A percentile compares a stretch with the other conserved stretches of the same genome.
Evolutionary conservation across 2,888 invertebrate genomes (phyloP).

Genomic region (Mythimna vitellina): DNA sequence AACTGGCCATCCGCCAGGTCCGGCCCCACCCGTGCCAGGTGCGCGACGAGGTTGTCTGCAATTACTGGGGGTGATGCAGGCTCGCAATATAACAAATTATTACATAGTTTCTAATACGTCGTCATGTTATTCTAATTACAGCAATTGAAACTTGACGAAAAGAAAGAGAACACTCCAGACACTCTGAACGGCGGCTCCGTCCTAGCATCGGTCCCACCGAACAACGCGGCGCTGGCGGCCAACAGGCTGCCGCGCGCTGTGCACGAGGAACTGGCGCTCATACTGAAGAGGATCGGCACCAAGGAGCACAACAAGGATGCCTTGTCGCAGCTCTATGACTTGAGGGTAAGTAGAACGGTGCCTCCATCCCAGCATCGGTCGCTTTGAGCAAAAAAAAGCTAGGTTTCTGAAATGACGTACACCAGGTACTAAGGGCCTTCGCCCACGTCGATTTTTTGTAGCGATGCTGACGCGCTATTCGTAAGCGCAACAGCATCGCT

Average conservation of each 20-base stretch:
- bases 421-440: background rate
- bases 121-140: constrained; percentile 59
- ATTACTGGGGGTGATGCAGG: no score
- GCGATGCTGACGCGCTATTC: no score
- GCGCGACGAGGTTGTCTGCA: no score
- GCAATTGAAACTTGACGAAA: constrained; percentile 91
- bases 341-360: constrained; percentile 89
- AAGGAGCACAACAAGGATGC: constrained; percentile 96
- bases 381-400: no score
- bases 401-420: no score
- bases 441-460: no score
- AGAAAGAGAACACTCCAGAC: constrained; percentile 83
- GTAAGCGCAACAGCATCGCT: no score
- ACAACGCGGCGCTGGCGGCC: constrained; percentile 78
- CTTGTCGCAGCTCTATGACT: constrained; percentile 94
- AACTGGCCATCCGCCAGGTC: no score
- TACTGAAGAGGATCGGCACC: constrained; percentile 97
- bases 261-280: constrained; percentile 96
- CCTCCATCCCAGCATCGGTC: constrained; percentile 88
- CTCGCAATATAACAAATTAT: no score
- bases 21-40: no score
- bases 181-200: constrained; percentile 82
- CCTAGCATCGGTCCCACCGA: constrained; percentile 87
- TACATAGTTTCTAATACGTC: no score
- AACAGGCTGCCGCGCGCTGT: constrained; percentile 93